Evolutionary conservation across 2,888 invertebrate genomes (phyloP), one percentile per base, ranked within the genome.

Genomic region (Perizoma affinitatum): DNA sequence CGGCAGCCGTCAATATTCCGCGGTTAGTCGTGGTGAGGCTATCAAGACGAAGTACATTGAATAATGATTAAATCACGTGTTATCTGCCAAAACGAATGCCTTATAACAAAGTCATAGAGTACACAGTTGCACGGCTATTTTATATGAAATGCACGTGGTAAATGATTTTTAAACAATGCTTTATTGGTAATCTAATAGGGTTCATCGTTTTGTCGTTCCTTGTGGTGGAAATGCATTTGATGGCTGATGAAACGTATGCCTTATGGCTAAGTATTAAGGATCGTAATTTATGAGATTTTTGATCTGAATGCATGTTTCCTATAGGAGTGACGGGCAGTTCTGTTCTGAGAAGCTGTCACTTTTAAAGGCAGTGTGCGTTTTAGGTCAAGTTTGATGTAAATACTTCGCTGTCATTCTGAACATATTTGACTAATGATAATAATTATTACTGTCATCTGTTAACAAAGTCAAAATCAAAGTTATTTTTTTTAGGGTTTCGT

Each of bases 1-100:
- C 59, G 51, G 42, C 36, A 44, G 43, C 11, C 54, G 55, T 56
- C 58, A 58, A 47, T 54, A 54, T 51, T 51, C 51, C 58, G 54
- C 36, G 58, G 40, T 49, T 41, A 49, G 47, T 64, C 64, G 65
- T 61, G 59, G 42, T 48, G 6, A 44, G 54, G 56, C 58, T 42
- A 51, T 52, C 43, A 54, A 62, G 9, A 38, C 51, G 54, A 57
- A 45, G 64, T 56, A 69, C 51, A 38, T 55, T 54, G 82, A 74
- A 82, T 83, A 79, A 69, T 76, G 66, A 81, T 78, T 51, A 61
- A 53, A 53, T 56, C 68, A 60, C 68, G 66, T 61, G 66, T 58
- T 54, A 47, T 6, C 46, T 44, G 43, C 47, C 47, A 46, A 35
- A 58, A 54, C 33, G 6, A 45, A 45, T 11, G 38, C 52, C 35